These are phyloP conservation scores for Cochlearius cochlearius DNA, from an alignment of 2,113 vertebrate genomes.

Conservation along the genomic window DNA sequence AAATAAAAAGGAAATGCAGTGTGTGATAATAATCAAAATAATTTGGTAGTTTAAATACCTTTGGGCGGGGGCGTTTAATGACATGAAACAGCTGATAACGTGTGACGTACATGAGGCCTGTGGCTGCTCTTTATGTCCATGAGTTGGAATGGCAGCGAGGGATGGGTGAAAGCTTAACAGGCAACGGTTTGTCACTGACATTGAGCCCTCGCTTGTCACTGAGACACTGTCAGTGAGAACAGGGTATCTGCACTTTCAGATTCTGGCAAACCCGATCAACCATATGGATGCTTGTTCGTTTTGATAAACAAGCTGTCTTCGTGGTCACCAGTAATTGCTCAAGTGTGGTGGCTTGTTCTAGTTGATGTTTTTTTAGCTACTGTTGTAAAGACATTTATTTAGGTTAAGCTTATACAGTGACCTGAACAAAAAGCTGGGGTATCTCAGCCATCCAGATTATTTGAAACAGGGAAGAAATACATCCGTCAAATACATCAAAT, in stretches of 20 bases:
- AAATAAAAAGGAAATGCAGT: accelerated
- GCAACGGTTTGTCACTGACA: neutral
- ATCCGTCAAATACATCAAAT: neutral
- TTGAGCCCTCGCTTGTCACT: neutral
- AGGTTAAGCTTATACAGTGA: neutral
- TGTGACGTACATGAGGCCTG: neutral
- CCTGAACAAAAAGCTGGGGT: neutral
- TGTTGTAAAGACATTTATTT: neutral
- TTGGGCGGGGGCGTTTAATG: neutral
- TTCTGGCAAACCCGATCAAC: neutral
- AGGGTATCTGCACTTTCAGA: accelerated
- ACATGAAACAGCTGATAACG: neutral
- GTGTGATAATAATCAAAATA: neutral
- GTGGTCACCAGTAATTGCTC: neutral
- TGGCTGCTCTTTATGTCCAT: neutral
- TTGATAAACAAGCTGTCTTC: neutral
- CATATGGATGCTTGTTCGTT: neutral
- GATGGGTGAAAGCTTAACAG: neutral
- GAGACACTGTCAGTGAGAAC: neutral
- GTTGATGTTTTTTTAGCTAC: neutral
- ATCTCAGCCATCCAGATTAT: neutral
- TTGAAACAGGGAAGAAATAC: neutral
- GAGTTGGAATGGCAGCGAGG: neutral
- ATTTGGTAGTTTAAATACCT: neutral
- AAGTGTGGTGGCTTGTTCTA: neutral